Evolutionary conservation across 92 coral and sea anemone species (phyloP), one percentile per base, ranked within the genome.

Genomic region (Epizoanthus rinbou): DNA sequence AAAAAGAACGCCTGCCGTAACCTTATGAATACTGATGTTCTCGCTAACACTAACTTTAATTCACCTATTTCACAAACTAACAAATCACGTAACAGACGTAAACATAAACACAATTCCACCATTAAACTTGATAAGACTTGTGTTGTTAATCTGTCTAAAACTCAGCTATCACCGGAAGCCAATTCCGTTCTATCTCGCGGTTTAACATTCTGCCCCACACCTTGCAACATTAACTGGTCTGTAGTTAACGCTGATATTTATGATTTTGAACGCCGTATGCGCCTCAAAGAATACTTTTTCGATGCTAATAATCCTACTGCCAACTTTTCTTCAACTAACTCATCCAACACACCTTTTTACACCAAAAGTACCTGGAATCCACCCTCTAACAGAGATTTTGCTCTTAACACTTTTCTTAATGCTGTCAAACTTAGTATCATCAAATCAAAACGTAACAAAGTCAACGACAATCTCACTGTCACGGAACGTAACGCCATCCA

Each of bases 391-490:
- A 63, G 69, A 63, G 69, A 63, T 3, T 31, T 4, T 18, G 18
- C 5, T 17, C 69, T 63, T 63, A 21, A 21, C 80, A 74, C 57
- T 50, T 74, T 74, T 74, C 21, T 74, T 3, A 64, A 74, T 23
- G 80, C 80, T 50, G 64, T 74, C 21, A 74, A 74, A 74, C 80
- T 74, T 74, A 64, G 47, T 64, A 74, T 45, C 45, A 47, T 64
- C 33, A 74, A 74, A 74, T 24, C 80, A n/a, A 74, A 74, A 74
- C 64, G 80, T 74, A n/a, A n/a, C n/a, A n/a, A n/a, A n/a, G 62
- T 74, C 11, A 16, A 64, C 47, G 80, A 74, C 80, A 74, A 74
- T 50, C 80, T 74, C 3, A 47, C 80, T 74, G 1, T 64, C 47
- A 74, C 45, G 64, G 80, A 74, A 74, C 80, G 80, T 4, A 11